These are phyloP conservation scores for Entosphenus tridentatus DNA, from an alignment of 2,113 vertebrate genomes.

Conservation along the genomic window DNA sequence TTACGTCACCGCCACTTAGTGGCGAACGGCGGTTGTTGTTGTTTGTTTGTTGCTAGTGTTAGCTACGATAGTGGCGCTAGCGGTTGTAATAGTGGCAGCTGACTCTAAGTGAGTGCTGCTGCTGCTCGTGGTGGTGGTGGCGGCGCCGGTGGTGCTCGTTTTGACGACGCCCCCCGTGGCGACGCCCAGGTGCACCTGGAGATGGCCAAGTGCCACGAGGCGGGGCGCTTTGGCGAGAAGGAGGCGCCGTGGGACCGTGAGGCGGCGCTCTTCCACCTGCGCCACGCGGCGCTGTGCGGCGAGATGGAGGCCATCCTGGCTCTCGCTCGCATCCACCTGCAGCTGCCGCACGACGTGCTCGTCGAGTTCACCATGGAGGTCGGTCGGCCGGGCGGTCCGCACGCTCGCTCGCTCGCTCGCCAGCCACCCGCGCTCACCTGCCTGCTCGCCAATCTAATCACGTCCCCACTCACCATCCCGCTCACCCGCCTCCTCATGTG, in stretches of 20 bases:
- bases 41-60: neutral
- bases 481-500: no score
- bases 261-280: slow-evolving; percentile 65
- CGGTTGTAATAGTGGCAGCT: no score
- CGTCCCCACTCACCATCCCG: no score
- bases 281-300: slow-evolving; percentile 58
- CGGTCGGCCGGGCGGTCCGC: slow-evolving; percentile 2
- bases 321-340: slow-evolving; percentile 50
- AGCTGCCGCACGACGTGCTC: slow-evolving; percentile 75
- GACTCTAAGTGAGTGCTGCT: no score
- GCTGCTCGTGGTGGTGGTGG: no score
- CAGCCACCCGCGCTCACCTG: no score
- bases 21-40: neutral
- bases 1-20: neutral
- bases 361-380: slow-evolving; percentile 51
- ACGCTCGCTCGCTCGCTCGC: no score
- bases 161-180: no score
- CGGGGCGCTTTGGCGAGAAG: slow-evolving; percentile 62
- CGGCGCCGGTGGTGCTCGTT: no score
- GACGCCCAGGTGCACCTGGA: slow-evolving; percentile 59
- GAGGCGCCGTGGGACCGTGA: slow-evolving; percentile 52
- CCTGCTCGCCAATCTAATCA: no score
- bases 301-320: slow-evolving; percentile 80
- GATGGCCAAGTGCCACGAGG: slow-evolving; percentile 80
- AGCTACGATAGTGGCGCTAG: no score